Evolutionary conservation across 1,140 invertebrate genomes (phyloP).

Genomic region (Holcopasites calliopsidis): DNA sequence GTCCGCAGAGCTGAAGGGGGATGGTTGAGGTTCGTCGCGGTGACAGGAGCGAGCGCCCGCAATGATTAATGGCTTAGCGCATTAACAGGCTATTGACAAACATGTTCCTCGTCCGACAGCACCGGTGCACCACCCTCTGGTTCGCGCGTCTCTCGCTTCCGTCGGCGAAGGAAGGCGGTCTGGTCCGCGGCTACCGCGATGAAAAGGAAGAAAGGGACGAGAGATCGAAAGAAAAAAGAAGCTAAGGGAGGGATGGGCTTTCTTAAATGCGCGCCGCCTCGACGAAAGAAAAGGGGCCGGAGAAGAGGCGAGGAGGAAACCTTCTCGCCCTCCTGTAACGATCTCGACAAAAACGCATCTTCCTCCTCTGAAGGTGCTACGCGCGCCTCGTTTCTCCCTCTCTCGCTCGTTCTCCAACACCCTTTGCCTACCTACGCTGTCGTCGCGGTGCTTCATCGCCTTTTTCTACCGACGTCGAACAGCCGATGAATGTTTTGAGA

Average conservation of each 20-base stretch:
- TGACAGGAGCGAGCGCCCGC: slow-evolving; percentile 73
- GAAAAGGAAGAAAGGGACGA: slow-evolving; percentile 64
- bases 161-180: slow-evolving; percentile 24
- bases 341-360: slow-evolving; percentile 55
- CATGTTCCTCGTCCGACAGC: slow-evolving; percentile 70
- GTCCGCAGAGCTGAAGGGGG: slow-evolving; percentile 22
- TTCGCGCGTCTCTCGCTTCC: slow-evolving; percentile 46
- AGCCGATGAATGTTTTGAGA: slow-evolving; percentile 27
- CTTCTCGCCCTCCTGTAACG: slow-evolving; percentile 37
- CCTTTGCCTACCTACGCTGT: not conserved
- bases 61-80: slow-evolving; percentile 80
- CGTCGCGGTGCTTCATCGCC: not conserved
- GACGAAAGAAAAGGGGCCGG: slow-evolving; percentile 46
- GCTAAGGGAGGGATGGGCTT: slow-evolving; percentile 60
- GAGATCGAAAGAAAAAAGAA: slow-evolving; percentile 50
- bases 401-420: slow-evolving; percentile 19
- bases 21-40: slow-evolving; percentile 68
- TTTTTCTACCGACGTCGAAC: slow-evolving; percentile 15
- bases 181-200: slow-evolving; percentile 32
- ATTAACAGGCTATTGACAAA: slow-evolving; percentile 80
- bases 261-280: slow-evolving; percentile 62
- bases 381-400: not conserved
- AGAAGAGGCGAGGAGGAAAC: slow-evolving; percentile 18
- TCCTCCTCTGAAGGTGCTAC: slow-evolving; percentile 41
- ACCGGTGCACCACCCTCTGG: slow-evolving; percentile 46